Percentiles rank a stretch among this genome's conserved stretches.
These are phyloP conservation scores for Hippopotamus amphibius DNA, from an alignment of 2,113 vertebrate genomes.

Conservation along the genomic window DNA sequence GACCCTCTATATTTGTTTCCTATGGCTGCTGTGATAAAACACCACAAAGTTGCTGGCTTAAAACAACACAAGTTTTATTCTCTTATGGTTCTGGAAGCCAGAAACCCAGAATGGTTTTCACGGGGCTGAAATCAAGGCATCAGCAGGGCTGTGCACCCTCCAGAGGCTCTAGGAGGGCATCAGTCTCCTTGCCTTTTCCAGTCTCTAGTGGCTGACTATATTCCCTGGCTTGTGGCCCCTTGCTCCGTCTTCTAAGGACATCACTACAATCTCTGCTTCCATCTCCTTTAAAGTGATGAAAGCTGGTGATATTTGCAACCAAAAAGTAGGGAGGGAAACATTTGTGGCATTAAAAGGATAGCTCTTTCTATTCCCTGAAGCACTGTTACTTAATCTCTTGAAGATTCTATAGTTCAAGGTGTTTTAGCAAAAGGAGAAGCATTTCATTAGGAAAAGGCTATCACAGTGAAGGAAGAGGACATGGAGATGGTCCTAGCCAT, in stretches of 20 bases:
- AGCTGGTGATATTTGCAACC: not conserved
- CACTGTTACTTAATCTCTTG: not conserved
- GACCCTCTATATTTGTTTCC: not conserved
- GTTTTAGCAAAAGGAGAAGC: not conserved
- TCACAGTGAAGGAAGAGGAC: not conserved
- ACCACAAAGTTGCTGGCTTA: not conserved
- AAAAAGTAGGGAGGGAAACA: not conserved
- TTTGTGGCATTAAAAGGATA: not conserved
- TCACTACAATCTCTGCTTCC: not conserved
- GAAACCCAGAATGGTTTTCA: not conserved
- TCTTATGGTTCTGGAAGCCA: not conserved
- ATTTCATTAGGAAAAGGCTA: slow-evolving; percentile 48
- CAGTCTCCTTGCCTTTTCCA: too few relatives aligned
- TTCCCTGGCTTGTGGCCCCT: not conserved
- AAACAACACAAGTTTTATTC: not conserved
- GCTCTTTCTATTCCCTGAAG: not conserved
- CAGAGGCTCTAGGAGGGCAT: too few relatives aligned
- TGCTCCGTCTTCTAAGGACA: not conserved
- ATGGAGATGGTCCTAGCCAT: not conserved
- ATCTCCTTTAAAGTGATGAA: not conserved
- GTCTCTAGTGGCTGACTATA: not conserved
- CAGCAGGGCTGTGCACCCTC: not conserved
- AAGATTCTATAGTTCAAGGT: not conserved
- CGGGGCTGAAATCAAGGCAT: not conserved
- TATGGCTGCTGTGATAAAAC: not conserved